Evolutionary conservation across 2,113 vertebrate species (phyloP), one percentile per base, ranked within the genome.

Genomic region (Carassius carassius): DNA sequence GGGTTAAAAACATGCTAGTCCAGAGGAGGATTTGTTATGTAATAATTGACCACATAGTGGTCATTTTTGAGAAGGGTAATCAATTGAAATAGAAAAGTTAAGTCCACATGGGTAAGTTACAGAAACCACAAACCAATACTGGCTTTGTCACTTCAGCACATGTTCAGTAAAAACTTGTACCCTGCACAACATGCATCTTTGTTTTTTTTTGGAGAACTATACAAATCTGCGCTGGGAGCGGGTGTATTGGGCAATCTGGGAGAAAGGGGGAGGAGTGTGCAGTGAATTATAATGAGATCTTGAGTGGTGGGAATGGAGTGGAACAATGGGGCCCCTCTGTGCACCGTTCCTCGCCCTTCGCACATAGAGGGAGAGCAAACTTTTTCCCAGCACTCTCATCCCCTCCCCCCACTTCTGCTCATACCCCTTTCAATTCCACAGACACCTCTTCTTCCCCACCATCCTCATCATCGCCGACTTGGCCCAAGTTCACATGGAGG

Each of bases 251-350:
- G 87, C 90, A 92, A 91, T 93, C 92, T 92, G 92, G 91, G 93
- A 92, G 90, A 91, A 90, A 93, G 93, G 92, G 92, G 93, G 93
- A 93, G 94, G 93, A 93, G 91, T 93, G 93, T 94, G 95, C 91
- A 90, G 91, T 91, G 95, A 95, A 96, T 96, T 94, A 92, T 96
- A 96, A 96, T 96, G 92, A 94, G 92, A 85, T 58, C 84, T 90
- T 87, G 93, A 94, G 93, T 94, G 92, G 93, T 94, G 94, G 94
- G 95, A 94, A 94, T 95, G 90, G 90, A 93, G 92, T 63, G 60
- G 92, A 93, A 95, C 94, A 95, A 95, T 95, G 93, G 94, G 91
- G 93, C 89, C 91, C 93, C 94, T 95, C 94, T 95, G 93, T 95
- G 95, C 92, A 94, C 90, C 93, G 92, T 92, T 92, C 92, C 90